Percentiles rank a stretch among this genome's conserved stretches.
These are phyloP conservation scores for Chroicocephalus ridibundus DNA, from an alignment of 2,113 vertebrate genomes.

Conservation along the genomic window DNA sequence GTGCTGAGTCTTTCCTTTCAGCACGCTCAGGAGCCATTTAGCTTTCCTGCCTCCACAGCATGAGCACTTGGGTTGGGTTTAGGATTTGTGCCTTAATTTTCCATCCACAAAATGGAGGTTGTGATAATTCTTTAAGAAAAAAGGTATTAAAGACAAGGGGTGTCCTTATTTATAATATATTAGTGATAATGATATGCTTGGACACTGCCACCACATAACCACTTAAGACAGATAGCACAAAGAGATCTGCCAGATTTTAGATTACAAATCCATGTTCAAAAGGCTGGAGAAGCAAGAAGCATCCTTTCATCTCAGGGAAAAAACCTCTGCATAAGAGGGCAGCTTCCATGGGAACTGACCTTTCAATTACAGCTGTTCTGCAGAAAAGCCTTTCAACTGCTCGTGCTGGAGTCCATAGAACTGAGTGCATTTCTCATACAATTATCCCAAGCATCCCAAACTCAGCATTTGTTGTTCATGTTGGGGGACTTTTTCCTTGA, in stretches of 20 bases:
- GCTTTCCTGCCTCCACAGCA: background rate
- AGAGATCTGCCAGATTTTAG: background rate
- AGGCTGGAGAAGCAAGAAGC: background rate
- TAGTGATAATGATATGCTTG: background rate
- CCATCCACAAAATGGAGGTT: background rate
- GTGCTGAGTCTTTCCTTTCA: background rate
- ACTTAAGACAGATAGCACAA: background rate
- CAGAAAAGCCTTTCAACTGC: background rate
- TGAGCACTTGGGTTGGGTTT: background rate
- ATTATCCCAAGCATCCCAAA: background rate
- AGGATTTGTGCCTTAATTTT: background rate
- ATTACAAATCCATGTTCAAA: background rate
- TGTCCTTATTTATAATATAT: background rate
- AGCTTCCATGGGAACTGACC: conserved; percentile 43
- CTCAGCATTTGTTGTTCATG: background rate
- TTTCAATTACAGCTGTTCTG: conserved; percentile 21
- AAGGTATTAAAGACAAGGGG: background rate
- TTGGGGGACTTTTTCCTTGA: background rate
- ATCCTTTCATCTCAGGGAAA: conserved; percentile 16
- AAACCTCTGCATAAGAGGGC: background rate
- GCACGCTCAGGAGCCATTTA: background rate
- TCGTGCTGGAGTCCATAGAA: background rate
- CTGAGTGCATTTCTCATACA: background rate
- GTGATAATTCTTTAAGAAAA: background rate
- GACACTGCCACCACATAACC: background rate